Evolutionary conservation across 1,140 invertebrate species (phyloP), one percentile per base, ranked within the genome.

Genomic region (Microplitis mediator): DNA sequence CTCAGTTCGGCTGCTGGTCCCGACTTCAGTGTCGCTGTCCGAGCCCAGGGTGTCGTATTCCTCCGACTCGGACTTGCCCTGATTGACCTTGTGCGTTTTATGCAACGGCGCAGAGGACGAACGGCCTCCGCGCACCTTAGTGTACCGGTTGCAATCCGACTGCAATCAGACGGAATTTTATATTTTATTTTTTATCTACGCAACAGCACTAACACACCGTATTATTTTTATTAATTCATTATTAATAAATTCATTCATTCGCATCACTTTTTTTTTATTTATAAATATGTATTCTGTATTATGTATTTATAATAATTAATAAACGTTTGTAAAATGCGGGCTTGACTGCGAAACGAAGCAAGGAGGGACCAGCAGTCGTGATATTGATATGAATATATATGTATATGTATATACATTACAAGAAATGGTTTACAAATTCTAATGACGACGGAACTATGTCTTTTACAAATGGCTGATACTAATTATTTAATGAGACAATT

Each of bases 1-100:
- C 76, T 89, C 88, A 39, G 88, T 85, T 74, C 87, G 78, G 76
- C 86, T 88, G 76, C 87, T 88, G 60, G 87, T 87, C 32, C 86
- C 87, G 72, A 88, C 85, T 77, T 88, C 87, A 31, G 86, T 88
- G 75, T 90, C 90, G 74, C 88, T 90, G 78, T 90, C 89, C 34
- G 89, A 90, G 71, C 89, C 89, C 31, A 90, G 82, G 50, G 88
- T 90, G 75, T 90, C 89, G 76, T 90, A 90, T 73, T 90, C 90
- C 76, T 90, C 90, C 23, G 89, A 90, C 79, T 91, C 90, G 71
- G 89, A 90, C 84, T 89, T 89, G 77, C 86, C 86, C 83, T 86
- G 85, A 86, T 82, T 85, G 83, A 82, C 82, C 85, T 87, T 87
- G 85, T 86, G 85, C 81, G 80, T 81, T 86, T 87, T 86, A 83